Base-by-base conservation (phyloP, 2,797 vertebrate species). In the Decapterus maruadsi region DNA sequence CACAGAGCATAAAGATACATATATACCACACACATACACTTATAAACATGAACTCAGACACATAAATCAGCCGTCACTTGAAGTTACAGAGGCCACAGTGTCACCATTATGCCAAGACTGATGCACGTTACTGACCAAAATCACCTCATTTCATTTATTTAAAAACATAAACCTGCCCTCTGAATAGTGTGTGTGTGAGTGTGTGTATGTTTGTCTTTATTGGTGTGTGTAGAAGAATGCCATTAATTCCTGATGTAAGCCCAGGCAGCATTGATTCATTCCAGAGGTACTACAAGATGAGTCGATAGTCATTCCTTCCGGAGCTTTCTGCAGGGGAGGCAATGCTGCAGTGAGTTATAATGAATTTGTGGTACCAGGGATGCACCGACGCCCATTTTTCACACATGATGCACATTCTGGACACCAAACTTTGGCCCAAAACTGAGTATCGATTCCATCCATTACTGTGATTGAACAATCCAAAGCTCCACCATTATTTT, bases 241-340 rank as follows among this genome's bases (percentile, higher is more conserved):
- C 78, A 85, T 93, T 88, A 78, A 83, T 90, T 87, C 80, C 87
- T 87, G 83, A 88, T 77, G 89, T 91, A 83, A 91, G 89, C 88
- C 90, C 92, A 92, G 89, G 84, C 89, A 55, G 83, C 85, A 87
- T 90, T 91, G 87, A 91, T 89, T 89, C 72, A 86, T 90, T 91
- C 86, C 83, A 85, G 87, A 82, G 78, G 82, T 87, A 84, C 88
- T 70, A 88, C 77, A 86, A 77, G 85, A 84, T 19, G 9, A 87
- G 90, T 91, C 86, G 19, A 87, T 90, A 89, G 77, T 81, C 77
- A 72, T 90, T 92, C 79, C 82, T 90, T 86, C 81, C 68, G 57
- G 88, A 86, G 75, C 72, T 85, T 87, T 89, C 83, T 89, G 80
- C 82, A 67, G 74, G 68, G 77, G 81, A 75, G 63, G 72, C 75